Evolutionary conservation across 2,888 invertebrate genomes (phyloP).

Genomic region (Hydroisotoma schaefferi): DNA sequence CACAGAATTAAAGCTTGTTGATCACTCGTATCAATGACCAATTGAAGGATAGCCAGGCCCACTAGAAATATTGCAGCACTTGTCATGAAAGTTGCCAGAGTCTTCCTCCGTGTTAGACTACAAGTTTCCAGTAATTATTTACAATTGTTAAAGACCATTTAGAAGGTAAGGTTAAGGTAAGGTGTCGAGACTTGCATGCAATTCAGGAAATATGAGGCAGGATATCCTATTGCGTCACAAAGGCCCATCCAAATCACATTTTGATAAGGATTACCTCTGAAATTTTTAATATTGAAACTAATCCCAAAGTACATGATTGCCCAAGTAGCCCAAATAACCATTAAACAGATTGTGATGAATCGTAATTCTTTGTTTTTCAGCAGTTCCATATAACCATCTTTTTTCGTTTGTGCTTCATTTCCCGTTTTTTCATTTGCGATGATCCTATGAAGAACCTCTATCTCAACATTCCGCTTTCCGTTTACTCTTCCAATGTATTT

Average conservation of each 20-base stretch:
- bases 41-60: slow-evolving; percentile 21
- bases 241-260: slow-evolving; percentile 33
- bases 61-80: slow-evolving; percentile 30
- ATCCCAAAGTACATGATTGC: slow-evolving; percentile 27
- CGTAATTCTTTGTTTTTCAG: slow-evolving; percentile 16
- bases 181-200: slow-evolving; percentile 4
- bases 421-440: background rate
- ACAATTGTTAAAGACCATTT: background rate
- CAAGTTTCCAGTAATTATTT: background rate
- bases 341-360: slow-evolving; percentile 28
- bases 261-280: slow-evolving; percentile 29
- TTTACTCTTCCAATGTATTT: slow-evolving; percentile 18
- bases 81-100: slow-evolving; percentile 33
- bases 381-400: slow-evolving; percentile 28
- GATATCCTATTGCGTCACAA: slow-evolving; percentile 36
- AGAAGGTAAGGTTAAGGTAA: too few species aligned
- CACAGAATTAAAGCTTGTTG: slow-evolving; percentile 12
- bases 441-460: slow-evolving; percentile 18
- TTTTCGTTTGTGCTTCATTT: background rate
- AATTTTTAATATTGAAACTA: slow-evolving; percentile 39
- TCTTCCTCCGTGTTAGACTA: slow-evolving; percentile 35
- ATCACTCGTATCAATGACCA: slow-evolving; percentile 15
- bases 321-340: slow-evolving; percentile 36
- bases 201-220: slow-evolving; percentile 17
- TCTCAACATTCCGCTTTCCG: background rate